Percentiles rank a stretch among this genome's conserved stretches.
These are phyloP conservation scores for Hetaerina titia DNA, from an alignment of 2,888 invertebrate species.

Conservation along the genomic window DNA sequence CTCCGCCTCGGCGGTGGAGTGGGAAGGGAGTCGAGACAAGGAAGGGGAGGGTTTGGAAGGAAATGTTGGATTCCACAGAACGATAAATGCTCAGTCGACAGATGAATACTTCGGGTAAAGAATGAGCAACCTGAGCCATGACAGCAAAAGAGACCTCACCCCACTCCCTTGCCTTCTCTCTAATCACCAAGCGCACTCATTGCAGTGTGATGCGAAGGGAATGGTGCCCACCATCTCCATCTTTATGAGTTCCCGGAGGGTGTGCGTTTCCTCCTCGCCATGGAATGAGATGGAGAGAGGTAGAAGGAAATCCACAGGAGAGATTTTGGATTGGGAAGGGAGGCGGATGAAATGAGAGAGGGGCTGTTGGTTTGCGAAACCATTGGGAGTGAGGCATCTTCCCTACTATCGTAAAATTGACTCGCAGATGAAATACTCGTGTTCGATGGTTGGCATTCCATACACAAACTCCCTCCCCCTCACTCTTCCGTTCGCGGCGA, in stretches of 20 bases:
- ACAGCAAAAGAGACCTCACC: conserved; percentile 19
- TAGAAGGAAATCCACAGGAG: not conserved
- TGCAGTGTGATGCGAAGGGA: conserved; percentile 25
- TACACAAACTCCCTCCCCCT: not conserved
- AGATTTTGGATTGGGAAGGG: conserved; percentile 4
- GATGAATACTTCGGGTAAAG: conserved; percentile 14
- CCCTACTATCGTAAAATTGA: conserved; percentile 17
- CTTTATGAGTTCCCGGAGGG: conserved; percentile 63
- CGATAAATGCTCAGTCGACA: conserved; percentile 16
- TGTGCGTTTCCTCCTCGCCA: conserved; percentile 16
- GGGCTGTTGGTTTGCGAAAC: conserved; percentile 38
- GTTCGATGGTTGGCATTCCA: conserved; percentile 41
- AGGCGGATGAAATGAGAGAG: conserved; percentile 27
- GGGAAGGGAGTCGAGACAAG: not conserved
- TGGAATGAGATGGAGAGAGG: not conserved
- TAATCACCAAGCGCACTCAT: conserved; percentile 50
- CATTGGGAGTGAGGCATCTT: not conserved
- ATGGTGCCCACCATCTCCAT: conserved; percentile 21
- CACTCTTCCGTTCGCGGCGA: not conserved
- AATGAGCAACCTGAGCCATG: conserved; percentile 42
- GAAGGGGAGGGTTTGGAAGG: conserved; percentile 18
- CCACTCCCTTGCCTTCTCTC: not conserved
- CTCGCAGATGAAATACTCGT: conserved; percentile 31
- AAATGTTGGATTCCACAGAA: not conserved
- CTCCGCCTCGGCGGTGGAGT: not conserved